phyloP scores from a whole-genome alignment of 2,888 invertebrate genomes.

The Apotomis betuletana region DNA sequence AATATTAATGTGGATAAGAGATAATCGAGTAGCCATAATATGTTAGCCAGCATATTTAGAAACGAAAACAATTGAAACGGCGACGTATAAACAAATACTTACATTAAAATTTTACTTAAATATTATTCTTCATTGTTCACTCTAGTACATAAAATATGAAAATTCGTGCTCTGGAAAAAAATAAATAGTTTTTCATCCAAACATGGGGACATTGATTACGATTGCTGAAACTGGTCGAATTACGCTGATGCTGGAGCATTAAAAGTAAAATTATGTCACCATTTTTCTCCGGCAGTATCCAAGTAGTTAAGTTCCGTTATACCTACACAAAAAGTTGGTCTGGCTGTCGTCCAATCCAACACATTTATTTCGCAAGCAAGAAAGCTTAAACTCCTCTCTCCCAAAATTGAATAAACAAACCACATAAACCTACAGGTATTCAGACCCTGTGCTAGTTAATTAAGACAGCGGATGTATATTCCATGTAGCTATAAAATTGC shows the following conservation, averaged over 20 bases:
- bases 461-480: slow-evolving; percentile 62
- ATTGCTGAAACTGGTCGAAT: too few species aligned
- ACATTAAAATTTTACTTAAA: too few species aligned
- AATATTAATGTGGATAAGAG: not conserved
- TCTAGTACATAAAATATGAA: too few species aligned
- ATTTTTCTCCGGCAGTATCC: not conserved
- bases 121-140: too few species aligned
- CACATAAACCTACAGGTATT: slow-evolving; percentile 6
- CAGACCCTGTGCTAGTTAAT: slow-evolving; percentile 44
- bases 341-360: not conserved
- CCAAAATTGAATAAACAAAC: slow-evolving; percentile 10
- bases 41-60: too few species aligned
- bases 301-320: not conserved
- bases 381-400: not conserved
- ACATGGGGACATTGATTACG: too few species aligned
- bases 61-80: not conserved
- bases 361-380: slow-evolving; percentile 1
- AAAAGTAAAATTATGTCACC: not conserved
- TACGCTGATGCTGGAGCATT: not conserved
- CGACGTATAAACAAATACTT: too few species aligned
- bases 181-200: too few species aligned
- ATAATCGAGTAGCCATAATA: not conserved
- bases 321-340: not conserved
- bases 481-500: slow-evolving; percentile 68
- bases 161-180: too few species aligned